Evolutionary conservation across 2,113 vertebrate genomes (phyloP).

Genomic region (Puntigrus tetrazona): DNA sequence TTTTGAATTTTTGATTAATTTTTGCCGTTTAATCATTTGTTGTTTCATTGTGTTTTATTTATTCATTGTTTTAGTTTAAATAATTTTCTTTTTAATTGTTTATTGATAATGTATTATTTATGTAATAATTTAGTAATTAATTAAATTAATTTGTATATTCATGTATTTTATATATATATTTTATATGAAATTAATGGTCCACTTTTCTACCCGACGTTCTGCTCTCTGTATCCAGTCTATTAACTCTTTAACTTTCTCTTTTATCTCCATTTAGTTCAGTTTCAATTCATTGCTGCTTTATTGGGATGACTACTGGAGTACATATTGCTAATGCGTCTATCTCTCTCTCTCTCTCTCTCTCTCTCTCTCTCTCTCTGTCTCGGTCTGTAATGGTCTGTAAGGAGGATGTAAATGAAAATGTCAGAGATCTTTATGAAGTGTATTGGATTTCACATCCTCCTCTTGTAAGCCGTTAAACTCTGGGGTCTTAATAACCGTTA

Average conservation of each 20-base stretch:
- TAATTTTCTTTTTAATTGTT: too few species aligned
- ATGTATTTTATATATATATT: too few species aligned
- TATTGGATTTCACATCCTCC: conserved; percentile 33
- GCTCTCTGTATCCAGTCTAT: not conserved
- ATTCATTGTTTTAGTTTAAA: too few species aligned
- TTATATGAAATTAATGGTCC: not conserved
- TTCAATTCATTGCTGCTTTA: not conserved
- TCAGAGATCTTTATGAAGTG: conserved; percentile 24
- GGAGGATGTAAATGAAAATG: conserved; percentile 28
- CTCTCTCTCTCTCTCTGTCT: not conserved
- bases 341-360: not conserved
- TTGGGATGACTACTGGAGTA: not conserved
- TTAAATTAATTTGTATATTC: too few species aligned
- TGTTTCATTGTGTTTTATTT: too few species aligned
- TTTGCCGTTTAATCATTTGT: too few species aligned
- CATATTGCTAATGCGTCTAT: not conserved
- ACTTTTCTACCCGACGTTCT: not conserved
- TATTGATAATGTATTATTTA: too few species aligned
- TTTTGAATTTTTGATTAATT: too few species aligned
- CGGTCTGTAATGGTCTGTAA: not conserved
- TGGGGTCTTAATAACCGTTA: conserved; percentile 1
- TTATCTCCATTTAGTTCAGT: not conserved
- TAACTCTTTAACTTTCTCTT: not conserved
- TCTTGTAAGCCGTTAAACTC: conserved; percentile 35
- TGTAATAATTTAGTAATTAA: too few species aligned